Base-by-base conservation (phyloP, 2,797 vertebrate species). In the Sebastiscus tertius region DNA sequence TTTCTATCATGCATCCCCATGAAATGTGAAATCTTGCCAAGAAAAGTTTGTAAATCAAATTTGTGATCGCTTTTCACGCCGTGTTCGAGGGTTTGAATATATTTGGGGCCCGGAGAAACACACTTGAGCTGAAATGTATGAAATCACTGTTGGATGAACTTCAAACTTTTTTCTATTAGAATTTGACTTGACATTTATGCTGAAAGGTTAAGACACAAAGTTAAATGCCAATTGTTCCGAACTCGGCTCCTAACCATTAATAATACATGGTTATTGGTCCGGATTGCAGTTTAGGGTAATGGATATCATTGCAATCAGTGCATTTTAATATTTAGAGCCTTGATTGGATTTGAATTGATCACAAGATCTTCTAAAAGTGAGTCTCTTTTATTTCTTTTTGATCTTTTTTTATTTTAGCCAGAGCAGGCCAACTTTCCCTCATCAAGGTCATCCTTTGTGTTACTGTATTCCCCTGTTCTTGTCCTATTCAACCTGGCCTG, bases 201-300 rank as follows among this genome's bases (percentile, higher is more conserved):
- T 84, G 85, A 92, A 93, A 92, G 90, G 90, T 92, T 92, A 92
- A 81, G 79, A 88, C 75, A 82, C 77, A 89, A 87, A 88, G 79
- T 88, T 86, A 92, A 94, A 93, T 91, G 90, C 89, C 90, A 92
- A 73, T 91, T 93, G 84, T 88, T 89, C 75, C 75, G 86, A 91
- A 87, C 77, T 74, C 64, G 42, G 75, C 79, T 83, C 79, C 72
- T 64, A 71, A 78, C 75, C 73, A 87, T 93, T 90, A 92, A 91
- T 92, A 90, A 93, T 83, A 89, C 86, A 92, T 89, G 87, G 66
- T 87, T 87, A 90, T 91, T 84, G 84, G 87, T 90, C 76, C 10
- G n/a, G 61, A 86, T 77, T 88, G 79, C 71, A 81, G 62, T 89
- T 89, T 84, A 75, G 26, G 33, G 26, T 87, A 89, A 93, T 91